Base-by-base conservation (phyloP, 2,113 vertebrate species). In the Leptodactylus fuscus region DNA sequence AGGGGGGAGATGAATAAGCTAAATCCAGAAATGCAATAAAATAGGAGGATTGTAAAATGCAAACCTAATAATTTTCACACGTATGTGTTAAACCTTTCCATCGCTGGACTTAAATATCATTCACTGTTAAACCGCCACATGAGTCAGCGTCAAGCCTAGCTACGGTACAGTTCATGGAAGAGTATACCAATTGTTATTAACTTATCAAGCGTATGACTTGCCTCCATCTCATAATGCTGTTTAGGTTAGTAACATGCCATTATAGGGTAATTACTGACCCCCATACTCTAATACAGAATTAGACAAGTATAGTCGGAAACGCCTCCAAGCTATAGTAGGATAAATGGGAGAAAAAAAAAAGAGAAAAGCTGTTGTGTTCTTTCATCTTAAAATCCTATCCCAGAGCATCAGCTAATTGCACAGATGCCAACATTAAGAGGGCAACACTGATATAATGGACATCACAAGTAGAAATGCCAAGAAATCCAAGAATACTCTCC, bases 331-430 rank as follows among this genome's bases (percentile, higher is more conserved):
- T 46, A 69, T 38, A 82, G 78, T 44, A 58, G 44, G 22, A 53
- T 70, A 69, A 81, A 83, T 32, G 49, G 71, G 27, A 53, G 46
- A 11, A 16, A 75, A 75, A 29, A 62, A 60, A 83, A 51, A 58
- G 53, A 24, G 53, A 24, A 74, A 75, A 83, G 44, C 82, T 75
- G 53, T 60, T 83, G 81, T 74, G 34, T 73, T 44, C 49, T 75
- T 80, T 83, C 51, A 75, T 83, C 34, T 44, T n/a, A 83, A 83
- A 75, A 75, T 83, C 60, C 38, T 16, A 53, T 82, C 81, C 44
- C 46, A 53, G 46, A 53, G 65, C 62, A 46, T 60, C 27, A 81
- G n/a, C 60, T 55, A 82, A 82, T 51, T 24, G 20, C 46, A 24
- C 81, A 71, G 81, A 82, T 71, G 48, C 18, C 81, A 53, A n/a